Evolutionary conservation across 2,797 vertebrate genomes (phyloP).

Genomic region (Erpetoichthys calabaricus): DNA sequence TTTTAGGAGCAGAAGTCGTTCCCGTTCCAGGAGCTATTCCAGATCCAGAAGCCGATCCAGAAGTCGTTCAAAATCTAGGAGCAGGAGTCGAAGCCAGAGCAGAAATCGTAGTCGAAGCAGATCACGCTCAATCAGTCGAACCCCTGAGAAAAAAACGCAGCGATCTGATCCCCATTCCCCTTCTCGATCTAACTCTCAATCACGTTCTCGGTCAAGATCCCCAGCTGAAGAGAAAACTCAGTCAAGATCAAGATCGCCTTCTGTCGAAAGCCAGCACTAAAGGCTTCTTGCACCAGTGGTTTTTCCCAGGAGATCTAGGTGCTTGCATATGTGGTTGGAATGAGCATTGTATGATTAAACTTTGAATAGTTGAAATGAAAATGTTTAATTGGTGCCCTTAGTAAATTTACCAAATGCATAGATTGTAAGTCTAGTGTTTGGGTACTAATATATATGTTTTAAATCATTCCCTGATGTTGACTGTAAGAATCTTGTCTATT

Average conservation of each 20-base stretch:
- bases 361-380: too few relatives aligned
- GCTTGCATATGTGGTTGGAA: too few relatives aligned
- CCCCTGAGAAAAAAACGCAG: constrained; percentile 66
- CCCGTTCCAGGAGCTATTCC: constrained; percentile 70
- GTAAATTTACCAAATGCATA: too few relatives aligned
- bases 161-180: constrained; percentile 36
- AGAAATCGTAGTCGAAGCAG: constrained; percentile 39
- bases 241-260: constrained; percentile 51
- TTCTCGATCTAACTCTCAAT: constrained; percentile 47
- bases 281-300: background rate
- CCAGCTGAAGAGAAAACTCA: constrained; percentile 41
- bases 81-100: constrained; percentile 43
- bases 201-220: constrained; percentile 35
- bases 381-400: too few relatives aligned
- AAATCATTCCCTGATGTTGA: too few relatives aligned
- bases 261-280: constrained; percentile 50
- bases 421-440: too few relatives aligned
- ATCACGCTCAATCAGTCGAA: constrained; percentile 64
- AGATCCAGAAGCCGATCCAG: constrained; percentile 48
- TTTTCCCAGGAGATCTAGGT: too few relatives aligned
- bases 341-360: too few relatives aligned
- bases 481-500: too few relatives aligned
- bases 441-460: too few relatives aligned
- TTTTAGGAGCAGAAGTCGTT: constrained; percentile 55
- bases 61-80: constrained; percentile 50